Conservation (phyloP, 2,888 invertebrate species). For the Heteromurus nitidus region DNA sequence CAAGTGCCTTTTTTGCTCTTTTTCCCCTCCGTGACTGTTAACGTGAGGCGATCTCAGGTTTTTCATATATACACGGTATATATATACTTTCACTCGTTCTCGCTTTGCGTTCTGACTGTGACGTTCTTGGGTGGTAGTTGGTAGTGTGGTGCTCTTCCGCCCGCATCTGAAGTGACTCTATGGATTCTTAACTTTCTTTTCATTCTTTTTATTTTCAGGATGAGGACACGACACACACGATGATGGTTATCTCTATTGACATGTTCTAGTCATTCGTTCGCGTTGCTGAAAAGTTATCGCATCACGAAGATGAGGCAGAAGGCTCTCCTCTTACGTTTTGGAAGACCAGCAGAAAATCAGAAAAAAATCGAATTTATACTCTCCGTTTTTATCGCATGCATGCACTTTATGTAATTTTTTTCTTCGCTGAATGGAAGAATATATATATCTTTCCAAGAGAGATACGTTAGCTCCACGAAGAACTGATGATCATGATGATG, state of each 20-base stretch:
- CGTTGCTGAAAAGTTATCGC: not conserved
- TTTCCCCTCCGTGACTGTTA: not conserved
- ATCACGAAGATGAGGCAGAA: not conserved
- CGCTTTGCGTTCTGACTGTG: not conserved
- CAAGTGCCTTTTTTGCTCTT: constrained; percentile 33
- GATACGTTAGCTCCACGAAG: not conserved
- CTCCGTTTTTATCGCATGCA: constrained; percentile 9
- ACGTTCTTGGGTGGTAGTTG: not conserved
- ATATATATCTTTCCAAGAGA: not conserved
- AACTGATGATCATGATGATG: not conserved
- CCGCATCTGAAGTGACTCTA: not conserved
- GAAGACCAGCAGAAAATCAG: not conserved
- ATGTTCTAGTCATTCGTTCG: constrained; percentile 21
- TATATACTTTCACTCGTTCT: too few relatives aligned
- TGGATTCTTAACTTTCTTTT: constrained; percentile 13
- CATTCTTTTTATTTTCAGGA: constrained; percentile 20
- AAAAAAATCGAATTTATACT: constrained; percentile 8
- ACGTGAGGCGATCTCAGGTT: not conserved
- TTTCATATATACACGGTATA: too few relatives aligned
- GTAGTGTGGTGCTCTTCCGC: constrained; percentile 2
- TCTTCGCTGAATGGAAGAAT: not conserved
- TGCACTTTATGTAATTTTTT: constrained; percentile 6
- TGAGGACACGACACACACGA: constrained; percentile 11
- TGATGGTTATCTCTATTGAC: constrained; percentile 50
- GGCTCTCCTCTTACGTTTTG: not conserved